Evolutionary conservation across 2,113 vertebrate species (phyloP).

Genomic region (Chloebia gouldiae): DNA sequence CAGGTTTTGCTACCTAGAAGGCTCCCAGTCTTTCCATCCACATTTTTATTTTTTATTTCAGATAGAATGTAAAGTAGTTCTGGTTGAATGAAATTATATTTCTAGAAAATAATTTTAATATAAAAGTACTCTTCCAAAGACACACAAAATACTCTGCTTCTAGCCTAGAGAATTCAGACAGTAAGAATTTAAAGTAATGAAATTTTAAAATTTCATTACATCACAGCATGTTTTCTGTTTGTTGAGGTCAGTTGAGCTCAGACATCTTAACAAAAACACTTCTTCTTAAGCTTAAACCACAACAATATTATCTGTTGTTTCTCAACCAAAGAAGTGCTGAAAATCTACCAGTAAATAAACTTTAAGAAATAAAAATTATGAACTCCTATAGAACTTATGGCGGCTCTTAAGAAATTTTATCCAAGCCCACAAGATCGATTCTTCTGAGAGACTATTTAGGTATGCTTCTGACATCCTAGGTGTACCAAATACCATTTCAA

Average conservation of each 20-base stretch:
- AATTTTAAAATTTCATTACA: background rate
- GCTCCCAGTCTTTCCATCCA: background rate
- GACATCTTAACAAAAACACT: background rate
- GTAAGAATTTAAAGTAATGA: background rate
- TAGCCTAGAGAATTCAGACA: background rate
- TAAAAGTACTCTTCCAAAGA: background rate
- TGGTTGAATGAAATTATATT: background rate
- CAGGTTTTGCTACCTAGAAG: background rate
- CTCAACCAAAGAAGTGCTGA: background rate
- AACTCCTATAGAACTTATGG: background rate
- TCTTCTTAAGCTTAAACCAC: background rate
- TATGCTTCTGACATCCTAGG: background rate
- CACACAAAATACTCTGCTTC: background rate
- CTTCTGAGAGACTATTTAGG: background rate
- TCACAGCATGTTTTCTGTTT: background rate
- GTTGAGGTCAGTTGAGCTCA: background rate
- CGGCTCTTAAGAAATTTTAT: background rate
- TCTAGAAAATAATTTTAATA: background rate
- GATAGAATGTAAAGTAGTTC: background rate
- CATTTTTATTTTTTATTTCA: background rate
- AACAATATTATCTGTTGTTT: background rate
- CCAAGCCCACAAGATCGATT: background rate
- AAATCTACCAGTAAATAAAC: background rate
- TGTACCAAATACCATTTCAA: background rate
- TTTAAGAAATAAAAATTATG: background rate